Evolutionary conservation across 2,797 vertebrate genomes (phyloP).

Genomic region (Stomatorhinus walkeri): DNA sequence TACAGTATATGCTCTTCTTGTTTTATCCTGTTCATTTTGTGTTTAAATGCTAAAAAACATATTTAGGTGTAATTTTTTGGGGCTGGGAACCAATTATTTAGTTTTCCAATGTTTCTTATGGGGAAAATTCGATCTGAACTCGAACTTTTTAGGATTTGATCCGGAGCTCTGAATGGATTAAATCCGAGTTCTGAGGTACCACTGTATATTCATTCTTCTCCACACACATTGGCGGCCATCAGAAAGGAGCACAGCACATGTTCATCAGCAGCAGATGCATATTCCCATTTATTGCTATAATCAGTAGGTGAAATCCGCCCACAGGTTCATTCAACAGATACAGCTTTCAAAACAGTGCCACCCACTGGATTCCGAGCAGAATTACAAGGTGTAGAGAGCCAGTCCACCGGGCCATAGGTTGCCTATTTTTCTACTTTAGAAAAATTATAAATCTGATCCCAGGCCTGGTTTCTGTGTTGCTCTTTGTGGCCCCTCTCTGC

Average conservation of each 20-base stretch:
- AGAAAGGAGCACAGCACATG: constrained; percentile 28
- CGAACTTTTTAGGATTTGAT: too few relatives aligned
- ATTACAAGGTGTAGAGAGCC: constrained; percentile 36
- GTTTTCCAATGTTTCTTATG: too few relatives aligned
- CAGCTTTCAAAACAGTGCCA: constrained; percentile 40
- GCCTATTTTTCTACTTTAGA: constrained; percentile 33
- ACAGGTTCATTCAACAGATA: constrained; percentile 39
- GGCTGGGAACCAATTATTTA: too few relatives aligned
- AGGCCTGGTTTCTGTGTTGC: constrained; percentile 37
- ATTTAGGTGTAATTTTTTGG: too few relatives aligned
- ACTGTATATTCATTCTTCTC: background rate
- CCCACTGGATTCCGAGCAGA: constrained; percentile 46
- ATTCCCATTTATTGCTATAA: constrained; percentile 71
- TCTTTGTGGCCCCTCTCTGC: background rate
- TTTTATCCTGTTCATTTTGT: too few relatives aligned
- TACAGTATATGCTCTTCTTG: too few relatives aligned
- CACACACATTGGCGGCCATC: background rate
- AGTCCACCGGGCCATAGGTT: constrained; percentile 22
- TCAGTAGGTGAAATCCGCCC: constrained; percentile 53
- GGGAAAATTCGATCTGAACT: too few relatives aligned
- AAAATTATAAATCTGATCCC: constrained; percentile 32
- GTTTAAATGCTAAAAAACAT: too few relatives aligned
- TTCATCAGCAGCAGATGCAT: constrained; percentile 63
- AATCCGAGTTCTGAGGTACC: too few relatives aligned
- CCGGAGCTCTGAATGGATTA: too few relatives aligned